Base-by-base conservation (phyloP, 1,140 invertebrate species). In the Cydia splendana region DNA sequence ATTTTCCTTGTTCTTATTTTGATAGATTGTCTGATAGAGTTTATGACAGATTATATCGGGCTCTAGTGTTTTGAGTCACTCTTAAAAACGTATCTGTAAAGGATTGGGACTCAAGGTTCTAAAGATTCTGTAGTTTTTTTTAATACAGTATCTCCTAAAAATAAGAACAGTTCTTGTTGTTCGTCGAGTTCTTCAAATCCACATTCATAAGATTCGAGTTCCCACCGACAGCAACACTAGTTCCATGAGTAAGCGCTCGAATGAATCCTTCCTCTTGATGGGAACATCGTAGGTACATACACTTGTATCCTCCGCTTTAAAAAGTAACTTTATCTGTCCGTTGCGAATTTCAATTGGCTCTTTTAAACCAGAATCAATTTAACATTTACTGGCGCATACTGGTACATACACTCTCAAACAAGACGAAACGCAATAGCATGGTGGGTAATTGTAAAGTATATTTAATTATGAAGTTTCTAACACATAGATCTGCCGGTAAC, bases 181-280 rank as follows among this genome's bases (percentile, higher is more conserved):
- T 30, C 30, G 2, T 28, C 3, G 30, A 38, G 34, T 38, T 38
- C 34, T 38, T 38, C 34, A 38, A 38, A 38, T 30, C 1, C 30
- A 30, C 30, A 4, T 30, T 4, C 3, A 30, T 30, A 30, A 38
- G 34, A 38, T 4, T 38, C 6, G 6, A 38, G 34, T 38, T 38
- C 34, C 34, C 34, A 38, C 34, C 34, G 34, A 18, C 57, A 20
- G 10, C 57, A 6, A 20, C 18, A 24, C 57, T 20, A 62, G 57
- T 62, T 10, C 20, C 6, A 62, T 24, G 57, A 24, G 12, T 18
- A 18, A 71, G 4, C 67, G 34, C 5, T 38, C 0, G 34, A 71
- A 71, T 71, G 34, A 71, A 38, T 71, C 18, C 28, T 45, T 71
- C 67, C 34, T 71, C 67, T 71, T 38, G n/a, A n/a, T n/a, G 38